phyloP scores from a whole-genome alignment of 2,888 invertebrate genomes.

The Diadegma fenestrale region DNA sequence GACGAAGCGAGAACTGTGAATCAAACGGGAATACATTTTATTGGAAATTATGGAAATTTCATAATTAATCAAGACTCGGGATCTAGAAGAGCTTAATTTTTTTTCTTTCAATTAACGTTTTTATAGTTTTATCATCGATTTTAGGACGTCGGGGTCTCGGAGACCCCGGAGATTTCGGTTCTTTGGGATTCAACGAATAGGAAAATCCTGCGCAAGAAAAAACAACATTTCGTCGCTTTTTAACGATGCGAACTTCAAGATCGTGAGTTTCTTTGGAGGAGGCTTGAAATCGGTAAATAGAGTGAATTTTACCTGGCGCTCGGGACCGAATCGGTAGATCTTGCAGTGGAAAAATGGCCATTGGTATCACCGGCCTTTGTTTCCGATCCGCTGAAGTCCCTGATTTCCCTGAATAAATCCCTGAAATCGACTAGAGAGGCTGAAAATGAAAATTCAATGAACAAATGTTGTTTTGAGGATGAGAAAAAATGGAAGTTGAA shows the following conservation, averaged over 20 bases:
- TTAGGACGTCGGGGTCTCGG: no score
- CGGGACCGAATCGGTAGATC: constrained; percentile 78
- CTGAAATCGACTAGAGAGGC: not conserved
- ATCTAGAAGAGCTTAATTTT: no score
- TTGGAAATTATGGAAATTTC: not conserved
- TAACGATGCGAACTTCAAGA: no score
- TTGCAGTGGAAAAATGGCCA: constrained; percentile 80
- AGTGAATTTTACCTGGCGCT: constrained; percentile 76
- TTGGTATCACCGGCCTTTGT: constrained; percentile 82
- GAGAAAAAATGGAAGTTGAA: not conserved
- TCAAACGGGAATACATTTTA: not conserved
- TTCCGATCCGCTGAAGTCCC: constrained; percentile 77
- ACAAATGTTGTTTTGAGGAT: not conserved
- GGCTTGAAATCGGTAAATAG: not conserved
- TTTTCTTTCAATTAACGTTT: no score
- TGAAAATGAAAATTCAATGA: not conserved
- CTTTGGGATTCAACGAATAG: no score
- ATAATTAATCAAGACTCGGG: no score
- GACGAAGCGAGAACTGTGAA: constrained; percentile 75
- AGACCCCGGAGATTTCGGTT: no score
- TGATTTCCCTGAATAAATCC: no score
- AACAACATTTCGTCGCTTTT: no score
- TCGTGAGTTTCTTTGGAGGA: no score
- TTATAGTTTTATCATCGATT: no score
- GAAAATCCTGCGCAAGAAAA: no score